A percentile compares a stretch with the other conserved stretches of the same genome.
Conservation (phyloP, 2,113 vertebrate genomes). For the Acinonyx jubatus region DNA sequence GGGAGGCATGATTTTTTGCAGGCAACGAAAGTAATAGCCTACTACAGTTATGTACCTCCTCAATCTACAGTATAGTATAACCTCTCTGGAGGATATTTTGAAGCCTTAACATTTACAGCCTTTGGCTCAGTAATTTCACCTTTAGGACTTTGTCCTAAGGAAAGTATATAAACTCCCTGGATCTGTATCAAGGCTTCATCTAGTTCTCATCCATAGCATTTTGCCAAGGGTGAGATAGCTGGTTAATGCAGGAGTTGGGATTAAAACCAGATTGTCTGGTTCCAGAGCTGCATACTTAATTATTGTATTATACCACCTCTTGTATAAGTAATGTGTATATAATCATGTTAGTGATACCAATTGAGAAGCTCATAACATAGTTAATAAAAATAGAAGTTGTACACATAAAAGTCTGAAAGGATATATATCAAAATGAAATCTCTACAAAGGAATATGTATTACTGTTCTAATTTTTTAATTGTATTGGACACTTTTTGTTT, state of each 20-base stretch:
- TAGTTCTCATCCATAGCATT: neutral
- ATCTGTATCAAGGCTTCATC: neutral
- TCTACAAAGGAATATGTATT: neutral
- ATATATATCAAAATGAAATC: neutral
- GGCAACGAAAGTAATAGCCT: neutral
- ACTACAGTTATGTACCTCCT: neutral
- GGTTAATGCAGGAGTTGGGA: neutral
- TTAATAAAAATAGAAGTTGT: constrained; percentile 16
- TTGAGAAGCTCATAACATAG: neutral
- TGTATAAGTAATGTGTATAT: neutral
- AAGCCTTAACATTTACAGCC: neutral
- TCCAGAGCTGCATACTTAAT: neutral
- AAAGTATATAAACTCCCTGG: neutral
- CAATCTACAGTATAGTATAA: neutral
- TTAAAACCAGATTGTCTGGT: neutral
- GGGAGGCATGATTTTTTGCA: neutral
- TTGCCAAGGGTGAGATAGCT: neutral
- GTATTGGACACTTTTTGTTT: neutral
- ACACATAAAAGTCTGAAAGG: neutral
- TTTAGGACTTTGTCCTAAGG: neutral
- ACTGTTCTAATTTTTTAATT: neutral
- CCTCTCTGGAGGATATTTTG: neutral
- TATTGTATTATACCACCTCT: neutral
- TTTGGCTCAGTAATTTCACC: neutral
- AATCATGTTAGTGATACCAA: neutral